phyloP scores from a whole-genome alignment of 2,113 vertebrate genomes.

The Lepisosteus osseus region DNA sequence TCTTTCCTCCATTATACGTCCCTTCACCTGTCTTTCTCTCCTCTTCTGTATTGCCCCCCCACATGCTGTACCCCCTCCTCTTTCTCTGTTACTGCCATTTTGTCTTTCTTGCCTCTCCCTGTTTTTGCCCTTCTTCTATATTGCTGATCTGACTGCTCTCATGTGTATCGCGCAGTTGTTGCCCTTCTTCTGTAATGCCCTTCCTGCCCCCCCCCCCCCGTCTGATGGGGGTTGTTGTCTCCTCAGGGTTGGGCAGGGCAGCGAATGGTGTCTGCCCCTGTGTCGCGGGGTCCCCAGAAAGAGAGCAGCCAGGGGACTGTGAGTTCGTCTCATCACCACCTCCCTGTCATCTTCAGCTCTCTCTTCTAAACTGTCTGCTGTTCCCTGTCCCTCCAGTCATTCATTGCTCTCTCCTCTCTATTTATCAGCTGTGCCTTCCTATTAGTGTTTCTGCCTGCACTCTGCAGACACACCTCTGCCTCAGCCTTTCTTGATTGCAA shows the following conservation, averaged over 20 bases:
- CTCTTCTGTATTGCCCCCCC: background rate
- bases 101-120: constrained; percentile 1
- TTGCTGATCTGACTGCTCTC: constrained; percentile 8
- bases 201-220: background rate
- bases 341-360: constrained; percentile 26
- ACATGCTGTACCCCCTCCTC: background rate
- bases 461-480: no score
- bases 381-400: constrained; percentile 37
- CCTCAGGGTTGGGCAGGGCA: constrained; percentile 58
- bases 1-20: no score
- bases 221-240: constrained; percentile 48
- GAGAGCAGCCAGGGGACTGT: constrained; percentile 58
- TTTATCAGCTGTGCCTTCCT: no score
- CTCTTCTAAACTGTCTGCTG: constrained; percentile 57
- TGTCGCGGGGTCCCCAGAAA: constrained; percentile 37
- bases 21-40: background rate
- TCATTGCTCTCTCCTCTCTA: constrained; percentile 28
- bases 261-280: constrained; percentile 43
- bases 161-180: constrained; percentile 37
- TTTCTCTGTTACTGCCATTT: background rate
- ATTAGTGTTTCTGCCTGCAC: no score
- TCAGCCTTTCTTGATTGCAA: no score
- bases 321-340: constrained; percentile 52
- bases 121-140: constrained; percentile 7
- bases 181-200: background rate